Percentiles rank a stretch among this genome's conserved stretches.
Evolutionary conservation across 2,888 invertebrate species (phyloP).

Genomic region (Tipula lateralis): DNA sequence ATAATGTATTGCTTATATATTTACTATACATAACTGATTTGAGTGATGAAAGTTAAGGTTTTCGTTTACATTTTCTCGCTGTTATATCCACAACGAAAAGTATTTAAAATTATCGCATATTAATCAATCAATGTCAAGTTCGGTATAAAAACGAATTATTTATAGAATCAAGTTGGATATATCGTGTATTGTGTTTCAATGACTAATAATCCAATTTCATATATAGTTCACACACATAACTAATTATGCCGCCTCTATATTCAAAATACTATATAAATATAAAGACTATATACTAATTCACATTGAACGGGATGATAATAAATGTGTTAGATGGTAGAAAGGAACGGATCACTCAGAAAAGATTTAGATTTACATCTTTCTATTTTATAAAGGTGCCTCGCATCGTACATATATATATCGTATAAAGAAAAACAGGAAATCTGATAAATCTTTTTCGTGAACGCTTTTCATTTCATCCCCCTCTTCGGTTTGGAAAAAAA

Average conservation of each 20-base stretch:
- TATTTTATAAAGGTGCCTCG: background rate
- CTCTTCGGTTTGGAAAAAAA: background rate
- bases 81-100: background rate
- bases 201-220: background rate
- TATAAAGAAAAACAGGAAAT: background rate
- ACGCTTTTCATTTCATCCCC: background rate
- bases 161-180: too few species aligned
- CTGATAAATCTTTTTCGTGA: background rate
- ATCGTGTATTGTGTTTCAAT: background rate
- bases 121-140: slow-evolving; percentile 5
- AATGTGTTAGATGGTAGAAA: background rate
- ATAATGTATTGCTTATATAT: too few species aligned
- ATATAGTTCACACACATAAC: background rate
- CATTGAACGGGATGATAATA: background rate
- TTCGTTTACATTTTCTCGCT: background rate
- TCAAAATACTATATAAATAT: background rate
- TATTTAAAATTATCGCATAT: background rate
- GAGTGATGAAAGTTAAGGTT: background rate
- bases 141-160: background rate
- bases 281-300: background rate
- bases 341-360: background rate
- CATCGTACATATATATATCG: background rate
- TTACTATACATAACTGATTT: too few species aligned
- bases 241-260: background rate
- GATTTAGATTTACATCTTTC: background rate